Evolutionary conservation across 1,140 invertebrate species (phyloP).

Genomic region (Danaus plexippus): DNA sequence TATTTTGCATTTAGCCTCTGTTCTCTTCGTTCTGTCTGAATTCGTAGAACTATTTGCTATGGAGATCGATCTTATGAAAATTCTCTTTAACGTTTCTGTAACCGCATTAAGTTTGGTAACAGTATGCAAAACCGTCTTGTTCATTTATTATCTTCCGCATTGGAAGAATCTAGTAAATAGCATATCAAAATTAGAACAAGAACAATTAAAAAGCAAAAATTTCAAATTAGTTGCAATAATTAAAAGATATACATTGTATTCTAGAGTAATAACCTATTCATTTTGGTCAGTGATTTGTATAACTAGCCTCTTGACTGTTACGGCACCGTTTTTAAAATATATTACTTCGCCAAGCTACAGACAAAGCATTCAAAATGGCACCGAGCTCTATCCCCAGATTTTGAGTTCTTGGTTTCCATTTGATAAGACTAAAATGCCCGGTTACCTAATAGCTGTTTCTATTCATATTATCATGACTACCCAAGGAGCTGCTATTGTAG

Average conservation of each 20-base stretch:
- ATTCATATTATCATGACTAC: constrained; percentile 32
- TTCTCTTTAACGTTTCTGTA: constrained; percentile 41
- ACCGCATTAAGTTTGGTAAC: constrained; percentile 32
- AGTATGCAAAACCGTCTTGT: constrained; percentile 29
- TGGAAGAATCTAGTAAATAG: constrained; percentile 16
- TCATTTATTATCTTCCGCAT: constrained; percentile 15
- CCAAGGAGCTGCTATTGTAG: constrained; percentile 33
- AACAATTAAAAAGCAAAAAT: constrained; percentile 19
- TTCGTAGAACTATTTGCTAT: constrained; percentile 38
- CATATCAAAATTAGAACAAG: constrained; percentile 26
- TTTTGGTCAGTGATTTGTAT: constrained; percentile 37
- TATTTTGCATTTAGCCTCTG: constrained; percentile 25
- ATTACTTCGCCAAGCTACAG: constrained; percentile 23
- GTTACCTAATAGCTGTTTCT: constrained; percentile 27
- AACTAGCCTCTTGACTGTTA: constrained; percentile 27
- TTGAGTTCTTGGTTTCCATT: constrained; percentile 52
- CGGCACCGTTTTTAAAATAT: constrained; percentile 36
- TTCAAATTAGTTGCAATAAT: constrained; percentile 21
- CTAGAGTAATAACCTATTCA: constrained; percentile 34
- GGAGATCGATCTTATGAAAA: constrained; percentile 37
- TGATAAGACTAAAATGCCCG: constrained; percentile 37
- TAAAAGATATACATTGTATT: constrained; percentile 33
- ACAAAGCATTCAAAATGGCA: constrained; percentile 27
- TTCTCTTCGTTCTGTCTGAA: constrained; percentile 38
- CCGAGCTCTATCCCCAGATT: constrained; percentile 38